Evolutionary conservation across 2,797 vertebrate species (phyloP).

Genomic region (Pangasius mekongensis): DNA sequence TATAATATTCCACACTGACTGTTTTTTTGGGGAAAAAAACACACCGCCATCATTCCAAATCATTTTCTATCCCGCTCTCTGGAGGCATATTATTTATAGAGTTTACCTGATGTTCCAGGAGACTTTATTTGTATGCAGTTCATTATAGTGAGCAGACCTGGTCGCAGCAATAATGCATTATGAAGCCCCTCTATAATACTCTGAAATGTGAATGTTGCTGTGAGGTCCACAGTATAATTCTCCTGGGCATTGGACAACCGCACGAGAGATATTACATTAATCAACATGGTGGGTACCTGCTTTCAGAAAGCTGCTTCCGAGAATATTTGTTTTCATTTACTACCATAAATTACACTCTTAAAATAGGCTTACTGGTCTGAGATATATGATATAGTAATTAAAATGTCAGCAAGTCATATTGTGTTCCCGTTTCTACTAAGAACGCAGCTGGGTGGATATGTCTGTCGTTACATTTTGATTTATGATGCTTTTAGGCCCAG

Average conservation of each 20-base stretch:
- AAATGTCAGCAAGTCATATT: constrained; percentile 61
- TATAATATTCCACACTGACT: constrained; percentile 24
- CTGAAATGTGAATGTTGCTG: constrained; percentile 3
- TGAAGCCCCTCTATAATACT: constrained; percentile 42
- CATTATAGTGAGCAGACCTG: constrained; percentile 29
- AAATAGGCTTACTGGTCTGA: constrained; percentile 54
- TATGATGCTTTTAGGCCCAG: constrained; percentile 56
- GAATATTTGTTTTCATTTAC: constrained; percentile 65
- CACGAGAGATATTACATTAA: constrained; percentile 59
- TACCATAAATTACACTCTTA: constrained; percentile 57
- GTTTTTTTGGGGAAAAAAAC: constrained; percentile 1
- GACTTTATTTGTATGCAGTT: constrained; percentile 47
- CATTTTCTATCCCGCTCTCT: constrained; percentile 27
- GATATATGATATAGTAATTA: constrained; percentile 64
- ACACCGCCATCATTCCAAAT: constrained; percentile 30
- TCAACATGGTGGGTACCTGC: constrained; percentile 55
- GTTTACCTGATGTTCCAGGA: constrained; percentile 47
- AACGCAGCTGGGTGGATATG: constrained; percentile 51
- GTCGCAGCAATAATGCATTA: constrained; percentile 42
- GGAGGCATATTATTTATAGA: constrained; percentile 33
- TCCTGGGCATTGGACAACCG: constrained; percentile 44
- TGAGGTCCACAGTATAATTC: constrained; percentile 48
- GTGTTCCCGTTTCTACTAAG: constrained; percentile 47
- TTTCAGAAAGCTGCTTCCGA: constrained; percentile 55
- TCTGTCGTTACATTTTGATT: constrained; percentile 56